Evolutionary conservation across 2,797 vertebrate species (phyloP).

Genomic region (Urosaurus nigricauda): DNA sequence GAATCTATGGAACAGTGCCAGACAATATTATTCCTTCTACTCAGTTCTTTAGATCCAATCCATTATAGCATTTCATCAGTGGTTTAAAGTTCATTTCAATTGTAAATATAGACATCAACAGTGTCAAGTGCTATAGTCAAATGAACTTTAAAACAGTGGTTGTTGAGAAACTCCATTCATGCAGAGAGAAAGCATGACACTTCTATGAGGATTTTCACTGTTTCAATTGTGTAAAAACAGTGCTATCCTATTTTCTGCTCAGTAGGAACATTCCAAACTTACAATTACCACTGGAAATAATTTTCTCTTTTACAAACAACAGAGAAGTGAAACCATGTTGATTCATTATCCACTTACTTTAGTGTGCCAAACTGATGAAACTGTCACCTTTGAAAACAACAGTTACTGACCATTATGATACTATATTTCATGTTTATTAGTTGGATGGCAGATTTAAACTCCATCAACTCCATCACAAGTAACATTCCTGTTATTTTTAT

Average conservation of each 20-base stretch:
- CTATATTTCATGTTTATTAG: background rate
- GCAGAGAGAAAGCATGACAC: conserved; percentile 5
- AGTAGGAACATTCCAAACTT: conserved; percentile 41
- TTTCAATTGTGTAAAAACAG: conserved; percentile 34
- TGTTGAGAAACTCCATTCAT: conserved; percentile 42
- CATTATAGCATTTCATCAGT: background rate
- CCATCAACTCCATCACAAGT: conserved; percentile 6
- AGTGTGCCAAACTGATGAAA: background rate
- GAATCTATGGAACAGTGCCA: background rate
- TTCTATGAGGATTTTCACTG: conserved; percentile 29
- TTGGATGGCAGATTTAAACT: conserved; percentile 1
- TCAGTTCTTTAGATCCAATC: background rate
- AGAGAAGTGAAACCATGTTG: conserved; percentile 14
- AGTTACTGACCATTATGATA: conserved; percentile 11
- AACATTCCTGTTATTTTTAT: background rate
- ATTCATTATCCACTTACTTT: background rate
- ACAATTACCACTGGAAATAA: background rate
- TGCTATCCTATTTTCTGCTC: conserved; percentile 36
- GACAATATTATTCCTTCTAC: background rate
- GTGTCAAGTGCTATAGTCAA: background rate
- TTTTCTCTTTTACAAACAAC: conserved; percentile 27
- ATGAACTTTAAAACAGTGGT: background rate
- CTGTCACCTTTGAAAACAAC: conserved; percentile 28
- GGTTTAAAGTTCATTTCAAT: conserved; percentile 12
- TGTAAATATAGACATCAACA: fast-evolving